phyloP scores from a whole-genome alignment of 2,797 vertebrate species.

The Sebastes cheni region DNA sequence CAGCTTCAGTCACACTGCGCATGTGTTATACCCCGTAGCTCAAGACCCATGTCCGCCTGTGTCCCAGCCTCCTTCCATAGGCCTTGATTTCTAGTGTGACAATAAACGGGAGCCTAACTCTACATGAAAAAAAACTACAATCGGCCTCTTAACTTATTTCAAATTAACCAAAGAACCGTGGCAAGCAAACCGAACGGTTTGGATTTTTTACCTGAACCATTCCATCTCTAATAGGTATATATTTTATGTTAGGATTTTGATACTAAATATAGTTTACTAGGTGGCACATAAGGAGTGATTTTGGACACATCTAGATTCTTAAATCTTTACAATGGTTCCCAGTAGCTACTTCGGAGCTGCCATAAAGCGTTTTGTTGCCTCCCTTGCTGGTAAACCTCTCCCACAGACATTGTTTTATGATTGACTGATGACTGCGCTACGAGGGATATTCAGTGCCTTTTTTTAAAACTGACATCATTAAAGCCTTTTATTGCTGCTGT shows the following conservation, averaged over 20 bases:
- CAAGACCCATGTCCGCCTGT: too few species aligned
- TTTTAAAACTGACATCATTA: not conserved
- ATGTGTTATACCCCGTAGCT: too few species aligned
- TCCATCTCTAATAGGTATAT: too few species aligned
- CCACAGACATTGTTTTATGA: not conserved
- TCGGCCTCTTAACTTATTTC: too few species aligned
- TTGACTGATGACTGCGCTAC: not conserved
- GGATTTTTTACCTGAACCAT: too few species aligned
- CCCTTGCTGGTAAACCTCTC: not conserved
- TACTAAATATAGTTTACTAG: not conserved
- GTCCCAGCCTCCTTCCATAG: too few species aligned
- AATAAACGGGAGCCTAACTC: too few species aligned
- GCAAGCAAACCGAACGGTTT: too few species aligned
- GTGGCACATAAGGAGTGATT: not conserved
- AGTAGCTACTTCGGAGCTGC: not conserved
- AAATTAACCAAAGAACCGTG: too few species aligned
- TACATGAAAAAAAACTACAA: too few species aligned
- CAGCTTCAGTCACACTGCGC: too few species aligned
- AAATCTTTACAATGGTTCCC: not conserved
- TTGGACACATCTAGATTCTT: not conserved
- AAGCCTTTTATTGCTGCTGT: conserved; percentile 1
- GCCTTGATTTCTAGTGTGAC: too few species aligned
- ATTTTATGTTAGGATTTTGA: not conserved
- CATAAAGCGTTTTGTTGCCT: not conserved
- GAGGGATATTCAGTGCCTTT: not conserved